These are phyloP conservation scores for Scaptomyza tumidula DNA, from an alignment of 2,888 invertebrate species.

Conservation along the genomic window DNA sequence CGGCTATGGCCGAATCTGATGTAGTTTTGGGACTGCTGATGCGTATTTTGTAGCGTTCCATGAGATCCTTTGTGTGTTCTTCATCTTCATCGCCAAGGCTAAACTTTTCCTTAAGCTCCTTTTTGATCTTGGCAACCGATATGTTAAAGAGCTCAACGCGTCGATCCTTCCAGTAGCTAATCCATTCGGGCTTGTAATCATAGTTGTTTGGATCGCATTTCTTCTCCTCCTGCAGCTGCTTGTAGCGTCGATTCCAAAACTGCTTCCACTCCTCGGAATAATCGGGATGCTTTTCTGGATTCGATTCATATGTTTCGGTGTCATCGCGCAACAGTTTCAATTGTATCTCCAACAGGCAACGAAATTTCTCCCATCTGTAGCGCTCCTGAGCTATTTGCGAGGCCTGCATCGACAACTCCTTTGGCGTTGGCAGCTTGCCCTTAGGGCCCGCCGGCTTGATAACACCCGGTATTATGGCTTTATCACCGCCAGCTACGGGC, in stretches of 20 bases:
- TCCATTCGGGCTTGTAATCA: constrained; percentile 96
- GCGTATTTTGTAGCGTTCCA: constrained; percentile 83
- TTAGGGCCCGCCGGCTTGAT: constrained; percentile 12
- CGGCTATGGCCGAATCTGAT: neutral
- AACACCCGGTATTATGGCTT: neutral
- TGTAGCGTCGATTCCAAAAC: constrained; percentile 94
- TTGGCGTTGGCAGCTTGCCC: constrained; percentile 81
- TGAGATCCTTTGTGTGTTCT: constrained; percentile 81
- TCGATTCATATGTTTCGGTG: constrained; percentile 91
- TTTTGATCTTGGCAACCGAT: constrained; percentile 88
- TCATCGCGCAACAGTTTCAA: constrained; percentile 86
- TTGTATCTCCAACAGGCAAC: constrained; percentile 83
- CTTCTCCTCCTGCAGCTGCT: constrained; percentile 89
- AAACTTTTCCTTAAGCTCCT: constrained; percentile 88
- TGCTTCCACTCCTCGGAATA: constrained; percentile 96
- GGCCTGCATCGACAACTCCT: constrained; percentile 82
- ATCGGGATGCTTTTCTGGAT: constrained; percentile 94
- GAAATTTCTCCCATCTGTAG: constrained; percentile 86
- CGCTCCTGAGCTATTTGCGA: constrained; percentile 84
- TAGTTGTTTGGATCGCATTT: constrained; percentile 89
- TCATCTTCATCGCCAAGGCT: constrained; percentile 85
- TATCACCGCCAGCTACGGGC: constrained; percentile 45
- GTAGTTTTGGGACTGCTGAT: constrained; percentile 47
- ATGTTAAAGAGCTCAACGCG: constrained; percentile 91
- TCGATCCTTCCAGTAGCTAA: constrained; percentile 92